Evolutionary conservation across 1,140 invertebrate genomes (phyloP).

Genomic region (Lordiphosa collinella): DNA sequence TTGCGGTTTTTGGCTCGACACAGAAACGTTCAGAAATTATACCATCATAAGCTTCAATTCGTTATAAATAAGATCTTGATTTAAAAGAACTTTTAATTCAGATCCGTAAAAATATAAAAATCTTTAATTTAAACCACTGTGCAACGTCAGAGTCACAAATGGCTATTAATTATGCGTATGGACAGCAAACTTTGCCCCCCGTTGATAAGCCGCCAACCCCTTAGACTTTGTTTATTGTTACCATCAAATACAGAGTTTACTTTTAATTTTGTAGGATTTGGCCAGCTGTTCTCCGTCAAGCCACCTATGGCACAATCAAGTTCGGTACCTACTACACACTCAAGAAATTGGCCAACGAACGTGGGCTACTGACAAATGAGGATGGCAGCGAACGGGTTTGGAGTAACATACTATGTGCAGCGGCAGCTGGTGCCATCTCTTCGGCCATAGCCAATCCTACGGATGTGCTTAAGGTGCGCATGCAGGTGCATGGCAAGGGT

Average conservation of each 20-base stretch:
- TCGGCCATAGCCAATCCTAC: constrained; percentile 99
- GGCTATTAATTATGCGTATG: constrained; percentile 10
- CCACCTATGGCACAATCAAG: constrained; percentile 97
- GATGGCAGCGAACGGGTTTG: constrained; percentile 86
- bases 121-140: too few species aligned
- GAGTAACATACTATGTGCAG: constrained; percentile 92
- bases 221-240: constrained; percentile 36
- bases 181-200: constrained; percentile 44
- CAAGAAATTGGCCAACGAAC: constrained; percentile 85
- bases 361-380: constrained; percentile 80
- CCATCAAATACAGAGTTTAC: constrained; percentile 4
- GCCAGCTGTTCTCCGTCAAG: constrained; percentile 94
- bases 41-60: too few species aligned
- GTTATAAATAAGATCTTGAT: too few species aligned
- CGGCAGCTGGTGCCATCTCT: constrained; percentile 90
- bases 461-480: constrained; percentile 97
- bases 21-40: too few species aligned
- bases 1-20: too few species aligned
- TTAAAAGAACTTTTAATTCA: too few species aligned
- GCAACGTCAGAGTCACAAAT: too few species aligned
- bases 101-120: too few species aligned
- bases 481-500: constrained; percentile 87
- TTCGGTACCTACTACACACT: constrained; percentile 97
- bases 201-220: constrained; percentile 36
- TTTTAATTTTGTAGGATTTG: constrained; percentile 85